Percentiles rank a stretch among this genome's conserved stretches.
These are phyloP conservation scores for Nemotelus pantherinus DNA, from an alignment of 2,888 invertebrate species.

Conservation along the genomic window DNA sequence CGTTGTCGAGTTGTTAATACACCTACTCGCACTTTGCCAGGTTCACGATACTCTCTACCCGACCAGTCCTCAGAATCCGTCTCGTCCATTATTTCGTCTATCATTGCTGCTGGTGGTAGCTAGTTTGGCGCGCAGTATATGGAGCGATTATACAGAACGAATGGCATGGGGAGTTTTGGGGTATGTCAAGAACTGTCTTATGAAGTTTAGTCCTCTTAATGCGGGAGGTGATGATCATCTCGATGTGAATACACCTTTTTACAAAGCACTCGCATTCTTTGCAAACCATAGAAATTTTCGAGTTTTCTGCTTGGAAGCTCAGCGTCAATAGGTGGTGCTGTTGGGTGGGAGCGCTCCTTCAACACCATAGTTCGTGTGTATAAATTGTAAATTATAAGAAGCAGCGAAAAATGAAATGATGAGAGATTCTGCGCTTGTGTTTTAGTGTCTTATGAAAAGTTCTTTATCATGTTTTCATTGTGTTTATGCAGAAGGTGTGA, in stretches of 20 bases:
- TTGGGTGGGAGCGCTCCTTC: background rate
- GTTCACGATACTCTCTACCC: slow-evolving; percentile 41
- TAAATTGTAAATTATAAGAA: slow-evolving; percentile 6
- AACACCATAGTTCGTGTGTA: background rate
- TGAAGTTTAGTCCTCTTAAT: slow-evolving; percentile 36
- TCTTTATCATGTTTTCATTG: too few species aligned
- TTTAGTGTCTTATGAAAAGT: too few species aligned
- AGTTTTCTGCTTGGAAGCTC: background rate
- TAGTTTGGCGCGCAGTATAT: background rate
- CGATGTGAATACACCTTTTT: background rate
- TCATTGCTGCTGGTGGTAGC: slow-evolving; percentile 1
- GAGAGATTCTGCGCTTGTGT: slow-evolving; percentile 23
- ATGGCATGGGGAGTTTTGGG: background rate
- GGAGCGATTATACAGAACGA: background rate
- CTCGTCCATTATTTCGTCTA: background rate
- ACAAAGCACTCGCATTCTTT: background rate
- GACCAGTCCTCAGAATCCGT: slow-evolving; percentile 7
- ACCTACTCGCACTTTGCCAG: slow-evolving; percentile 48
- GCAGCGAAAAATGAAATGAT: slow-evolving; percentile 2
- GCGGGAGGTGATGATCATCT: slow-evolving; percentile 40
- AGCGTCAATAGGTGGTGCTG: background rate
- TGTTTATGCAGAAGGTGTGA: too few species aligned
- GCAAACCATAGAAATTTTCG: background rate
- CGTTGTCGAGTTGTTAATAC: slow-evolving; percentile 58
- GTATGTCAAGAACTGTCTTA: slow-evolving; percentile 22